Evolutionary conservation across 2,113 vertebrate species (phyloP).

Genomic region (Carettochelys insculpta): DNA sequence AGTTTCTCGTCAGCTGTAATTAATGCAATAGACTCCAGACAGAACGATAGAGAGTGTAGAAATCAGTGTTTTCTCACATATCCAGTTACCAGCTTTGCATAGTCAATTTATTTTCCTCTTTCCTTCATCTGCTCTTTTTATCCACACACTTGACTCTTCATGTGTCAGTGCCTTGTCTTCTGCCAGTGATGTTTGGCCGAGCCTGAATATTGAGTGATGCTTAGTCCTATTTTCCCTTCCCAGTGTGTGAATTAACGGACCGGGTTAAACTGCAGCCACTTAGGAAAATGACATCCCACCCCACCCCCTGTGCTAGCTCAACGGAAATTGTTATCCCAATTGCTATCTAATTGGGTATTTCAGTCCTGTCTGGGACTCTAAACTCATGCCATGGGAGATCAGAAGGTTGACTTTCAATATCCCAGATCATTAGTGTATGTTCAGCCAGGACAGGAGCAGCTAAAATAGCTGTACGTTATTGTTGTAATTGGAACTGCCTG

Average conservation of each 20-base stretch:
- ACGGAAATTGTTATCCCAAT: slow-evolving; percentile 44
- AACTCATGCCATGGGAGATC: background rate
- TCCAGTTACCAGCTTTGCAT: slow-evolving; percentile 3
- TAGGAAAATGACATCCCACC: slow-evolving; percentile 14
- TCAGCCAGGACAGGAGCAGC: slow-evolving; percentile 11
- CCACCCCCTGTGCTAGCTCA: slow-evolving; percentile 49
- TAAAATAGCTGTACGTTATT: slow-evolving; percentile 44
- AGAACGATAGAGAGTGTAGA: background rate
- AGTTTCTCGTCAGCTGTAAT: background rate
- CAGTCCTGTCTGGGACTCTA: slow-evolving; percentile 48
- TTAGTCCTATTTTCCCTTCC: slow-evolving; percentile 39
- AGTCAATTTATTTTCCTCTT: slow-evolving; percentile 38
- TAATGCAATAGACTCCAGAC: background rate
- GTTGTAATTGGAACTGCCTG: background rate
- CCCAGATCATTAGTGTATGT: slow-evolving; percentile 51
- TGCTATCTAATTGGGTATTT: slow-evolving; percentile 42
- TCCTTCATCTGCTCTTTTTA: background rate
- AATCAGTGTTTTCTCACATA: background rate
- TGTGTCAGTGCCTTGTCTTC: slow-evolving; percentile 28
- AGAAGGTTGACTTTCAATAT: slow-evolving; percentile 25
- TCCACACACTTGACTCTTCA: background rate
- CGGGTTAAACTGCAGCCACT: slow-evolving; percentile 41
- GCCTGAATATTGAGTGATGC: slow-evolving; percentile 26
- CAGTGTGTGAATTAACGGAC: slow-evolving; percentile 2
- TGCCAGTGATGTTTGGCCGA: slow-evolving; percentile 34